Base-by-base conservation (phyloP, 2,888 invertebrate genomes). In the Parnassius smintheus region DNA sequence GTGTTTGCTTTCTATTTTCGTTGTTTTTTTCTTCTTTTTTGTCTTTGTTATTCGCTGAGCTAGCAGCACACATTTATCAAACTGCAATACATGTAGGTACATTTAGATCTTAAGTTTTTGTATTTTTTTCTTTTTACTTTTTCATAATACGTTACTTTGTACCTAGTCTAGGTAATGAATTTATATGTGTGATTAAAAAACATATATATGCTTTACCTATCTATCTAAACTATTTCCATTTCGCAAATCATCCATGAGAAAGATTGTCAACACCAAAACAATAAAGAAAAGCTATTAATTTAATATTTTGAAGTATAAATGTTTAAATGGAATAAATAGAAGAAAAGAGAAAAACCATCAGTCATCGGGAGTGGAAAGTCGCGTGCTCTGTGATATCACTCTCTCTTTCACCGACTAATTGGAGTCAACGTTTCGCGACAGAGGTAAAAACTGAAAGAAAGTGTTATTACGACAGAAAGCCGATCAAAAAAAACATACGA, bases 351-450 rank as follows among this genome's bases (percentile, higher is more conserved):
- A 88, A 87, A 88, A 81, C 77, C 85, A 78, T 83, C 83, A 82
- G 78, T 84, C 85, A 80, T 82, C 77, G 80, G 55, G 66, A 80
- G 75, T 82, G 71, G 85, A 86, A 85, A 85, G 84, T 75, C 55
- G 59, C 57, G 65, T 64, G 57, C 60, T 71, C 73, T 70, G 72
- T 77, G 81, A 75, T 79, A 78, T 75, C 74, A 77, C 86, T 88
- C 83, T 82, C 85, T 83, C 88, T 88, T 85, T 87, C 85, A 83
- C 85, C 80, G 68, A 81, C 84, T 84, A 83, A 77, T 81, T 73
- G 75, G 72, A 84, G 86, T 83, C 85, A 86, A 86, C 78, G 84
- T 75, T 81, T 82, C 71, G 78, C 74, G 77, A 81, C 82, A 67
- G 66, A 72, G 65, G 68, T 76, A 85, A 85, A 82, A 82, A 82